Conservation (phyloP, 2,113 vertebrate species). For the Hemiprocne comata region DNA sequence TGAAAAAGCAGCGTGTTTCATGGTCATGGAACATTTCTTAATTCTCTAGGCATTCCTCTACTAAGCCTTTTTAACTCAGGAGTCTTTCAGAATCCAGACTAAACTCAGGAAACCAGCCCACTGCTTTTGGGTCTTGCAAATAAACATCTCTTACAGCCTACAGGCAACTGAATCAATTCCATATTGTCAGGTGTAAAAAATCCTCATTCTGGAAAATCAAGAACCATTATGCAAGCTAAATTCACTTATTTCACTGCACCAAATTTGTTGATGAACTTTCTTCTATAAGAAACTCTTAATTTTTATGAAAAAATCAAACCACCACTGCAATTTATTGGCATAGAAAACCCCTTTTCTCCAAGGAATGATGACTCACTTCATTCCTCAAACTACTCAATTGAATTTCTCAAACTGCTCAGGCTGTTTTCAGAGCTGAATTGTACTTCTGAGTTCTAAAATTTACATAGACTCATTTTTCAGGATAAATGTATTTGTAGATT, state of each 20-base stretch:
- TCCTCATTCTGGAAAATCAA: neutral
- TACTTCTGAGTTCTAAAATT: constrained; percentile 24
- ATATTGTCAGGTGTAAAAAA: neutral
- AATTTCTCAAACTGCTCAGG: constrained; percentile 20
- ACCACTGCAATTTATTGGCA: neutral
- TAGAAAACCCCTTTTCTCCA: neutral
- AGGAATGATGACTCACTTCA: neutral
- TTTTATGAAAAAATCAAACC: neutral
- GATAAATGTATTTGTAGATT: constrained; percentile 35
- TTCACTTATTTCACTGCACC: neutral
- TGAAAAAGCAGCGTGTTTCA: neutral
- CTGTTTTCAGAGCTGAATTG: constrained; percentile 2
- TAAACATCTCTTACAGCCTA: neutral
- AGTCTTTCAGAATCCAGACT: neutral
- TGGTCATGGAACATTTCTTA: neutral
- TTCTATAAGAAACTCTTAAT: neutral
- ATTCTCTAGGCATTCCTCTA: neutral
- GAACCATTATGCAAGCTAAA: neutral
- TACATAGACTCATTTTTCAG: constrained; percentile 48
- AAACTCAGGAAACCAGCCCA: neutral
- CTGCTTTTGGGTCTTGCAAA: neutral
- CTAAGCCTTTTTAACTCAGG: neutral
- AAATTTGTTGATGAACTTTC: neutral
- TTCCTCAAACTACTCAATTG: constrained; percentile 14
- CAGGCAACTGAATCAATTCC: neutral